Evolutionary conservation across 2,113 vertebrate species (phyloP).

Genomic region (Anthoscopus minutus): DNA sequence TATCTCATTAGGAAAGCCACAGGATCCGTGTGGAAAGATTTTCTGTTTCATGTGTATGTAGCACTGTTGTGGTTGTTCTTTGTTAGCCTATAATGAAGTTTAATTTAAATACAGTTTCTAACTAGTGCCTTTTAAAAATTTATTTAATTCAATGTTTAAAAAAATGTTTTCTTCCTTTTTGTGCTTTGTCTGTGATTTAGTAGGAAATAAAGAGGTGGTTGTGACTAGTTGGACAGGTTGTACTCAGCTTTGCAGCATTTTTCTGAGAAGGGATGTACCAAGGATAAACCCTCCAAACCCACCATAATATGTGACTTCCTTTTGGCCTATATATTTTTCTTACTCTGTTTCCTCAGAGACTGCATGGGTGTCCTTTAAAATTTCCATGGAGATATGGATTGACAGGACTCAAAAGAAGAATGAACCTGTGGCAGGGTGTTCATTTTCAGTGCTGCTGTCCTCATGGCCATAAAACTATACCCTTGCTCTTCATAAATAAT

Average conservation of each 20-base stretch:
- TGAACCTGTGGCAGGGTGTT: constrained; percentile 36
- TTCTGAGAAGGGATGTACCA: not conserved
- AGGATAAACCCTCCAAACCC: not conserved
- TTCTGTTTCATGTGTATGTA: not conserved
- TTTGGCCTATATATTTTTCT: not conserved
- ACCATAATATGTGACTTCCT: not conserved
- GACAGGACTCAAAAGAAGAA: constrained; percentile 58
- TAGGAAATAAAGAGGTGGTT: not conserved
- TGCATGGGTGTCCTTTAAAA: constrained; percentile 14
- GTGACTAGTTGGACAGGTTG: not conserved
- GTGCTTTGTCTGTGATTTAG: not conserved
- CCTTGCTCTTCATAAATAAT: constrained; percentile 53
- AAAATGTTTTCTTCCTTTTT: not conserved
- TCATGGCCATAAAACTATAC: constrained; percentile 37
- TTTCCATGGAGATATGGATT: constrained; percentile 18
- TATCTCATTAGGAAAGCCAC: not conserved
- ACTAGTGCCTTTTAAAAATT: not conserved
- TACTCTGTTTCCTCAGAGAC: not conserved
- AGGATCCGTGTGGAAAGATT: not conserved
- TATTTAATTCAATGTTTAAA: not conserved
- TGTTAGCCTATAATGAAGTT: not conserved
- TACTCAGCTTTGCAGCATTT: not conserved
- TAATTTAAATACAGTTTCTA: not conserved
- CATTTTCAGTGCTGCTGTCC: constrained; percentile 47
- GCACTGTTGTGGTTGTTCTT: not conserved